Base-by-base conservation (phyloP, 2,797 vertebrate genomes). In the Dendrocincla tyrannina region DNA sequence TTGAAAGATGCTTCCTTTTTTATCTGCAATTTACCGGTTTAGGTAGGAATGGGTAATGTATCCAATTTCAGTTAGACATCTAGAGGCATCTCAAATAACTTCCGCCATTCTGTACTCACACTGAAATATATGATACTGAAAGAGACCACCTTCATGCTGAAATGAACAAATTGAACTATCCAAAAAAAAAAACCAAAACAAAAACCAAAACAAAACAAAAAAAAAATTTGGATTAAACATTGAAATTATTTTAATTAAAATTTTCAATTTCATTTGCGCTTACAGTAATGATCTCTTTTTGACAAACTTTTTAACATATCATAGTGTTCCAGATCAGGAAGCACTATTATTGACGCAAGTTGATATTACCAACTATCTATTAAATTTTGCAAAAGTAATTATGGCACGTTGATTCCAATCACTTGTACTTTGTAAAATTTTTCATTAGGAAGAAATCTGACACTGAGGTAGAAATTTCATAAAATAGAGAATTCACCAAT, bases 221-320 rank as follows among this genome's bases (percentile, higher is more conserved):
- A 11, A 44, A 44, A 18, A 44, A 44, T 16, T 14, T 30, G 30
- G 28, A 44, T 23, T 39, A 14, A 88, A 82, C 68, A 25, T 22
- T 1, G 39, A 42, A 30, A 35, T 5, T 12, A 44, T 44, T 63
- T 49, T n/a, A 2, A 28, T 17, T 76, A 14, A 35, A 6, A 85
- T 23, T 85, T 66, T 8, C 1, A 7, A 19, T 59, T 58, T 73
- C 66, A 19, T 66, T 73, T 58, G 3, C 3, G n/a, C 3, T 74
- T 35, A 55, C 62, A 55, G 1, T 9, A 37, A 49, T 16, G 1
- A n/a, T 18, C 8, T 33, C 2, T 0, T 13, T 66, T 74, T 66
- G 7, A 59, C 4, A n/a, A 39, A 4, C 0, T 7, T 12, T 81
- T 81, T 20, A 67, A 44, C 60, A 53, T 55, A 41, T 60, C 33